Percentiles rank a stretch among this genome's conserved stretches.
Conservation (phyloP, 2,113 vertebrate genomes). For the Semicossyphus pulcher region DNA sequence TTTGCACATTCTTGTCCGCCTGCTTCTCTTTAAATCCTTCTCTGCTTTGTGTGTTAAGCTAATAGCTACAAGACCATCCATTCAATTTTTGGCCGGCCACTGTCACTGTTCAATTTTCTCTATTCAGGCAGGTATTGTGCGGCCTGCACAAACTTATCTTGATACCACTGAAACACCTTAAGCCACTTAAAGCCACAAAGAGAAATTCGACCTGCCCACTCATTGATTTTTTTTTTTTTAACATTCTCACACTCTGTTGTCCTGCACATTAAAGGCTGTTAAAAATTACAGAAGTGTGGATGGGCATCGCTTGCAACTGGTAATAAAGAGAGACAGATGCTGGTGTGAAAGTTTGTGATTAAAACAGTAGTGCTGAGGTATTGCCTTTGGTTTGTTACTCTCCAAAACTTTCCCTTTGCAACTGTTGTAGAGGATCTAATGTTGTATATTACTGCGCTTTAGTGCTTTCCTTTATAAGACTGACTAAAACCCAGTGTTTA, state of each 20-base stretch:
- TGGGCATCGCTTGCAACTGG: neutral
- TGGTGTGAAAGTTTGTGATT: constrained; percentile 13
- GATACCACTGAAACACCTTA: constrained; percentile 14
- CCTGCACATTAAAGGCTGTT: constrained; percentile 10
- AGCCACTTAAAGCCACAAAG: constrained; percentile 9
- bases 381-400: neutral
- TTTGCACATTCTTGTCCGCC: neutral
- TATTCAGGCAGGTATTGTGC: constrained; percentile 15
- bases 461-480: neutral
- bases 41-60: constrained; percentile 15
- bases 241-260: neutral
- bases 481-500: neutral
- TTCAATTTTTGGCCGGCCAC: constrained; percentile 4
- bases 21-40: constrained; percentile 7
- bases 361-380: neutral
- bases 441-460: neutral
- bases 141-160: constrained; percentile 7
- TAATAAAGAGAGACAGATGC: constrained; percentile 22
- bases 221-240: constrained; percentile 24
- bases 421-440: neutral
- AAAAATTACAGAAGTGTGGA: constrained; percentile 4
- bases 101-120: constrained; percentile 17
- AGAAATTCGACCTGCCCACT: constrained; percentile 6
- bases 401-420: constrained; percentile 7
- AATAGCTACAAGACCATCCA: constrained; percentile 17